Evolutionary conservation across 2,113 vertebrate genomes (phyloP).

Genomic region (Brachypodius melanocephalos): DNA sequence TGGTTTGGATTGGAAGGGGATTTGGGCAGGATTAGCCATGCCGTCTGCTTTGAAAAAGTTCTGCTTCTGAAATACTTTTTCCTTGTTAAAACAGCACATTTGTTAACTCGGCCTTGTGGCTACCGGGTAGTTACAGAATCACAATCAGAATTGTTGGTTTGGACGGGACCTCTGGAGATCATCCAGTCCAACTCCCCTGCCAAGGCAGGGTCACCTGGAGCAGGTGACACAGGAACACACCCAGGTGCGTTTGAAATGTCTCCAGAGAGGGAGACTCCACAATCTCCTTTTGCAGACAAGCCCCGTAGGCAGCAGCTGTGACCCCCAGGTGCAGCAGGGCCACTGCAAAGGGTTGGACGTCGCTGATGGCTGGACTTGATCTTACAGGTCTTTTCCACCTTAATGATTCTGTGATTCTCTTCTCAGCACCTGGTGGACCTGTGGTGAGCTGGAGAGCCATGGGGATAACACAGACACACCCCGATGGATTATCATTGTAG

Average conservation of each 20-base stretch:
- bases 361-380: neutral
- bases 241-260: neutral
- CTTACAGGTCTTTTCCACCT: neutral
- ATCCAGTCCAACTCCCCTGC: neutral
- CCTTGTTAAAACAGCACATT: neutral
- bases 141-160: neutral
- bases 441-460: neutral
- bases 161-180: neutral
- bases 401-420: neutral
- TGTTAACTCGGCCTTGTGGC: neutral
- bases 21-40: too few species aligned
- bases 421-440: neutral
- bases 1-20: neutral
- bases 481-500: rapidly evolving
- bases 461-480: neutral
- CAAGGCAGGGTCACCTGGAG: neutral
- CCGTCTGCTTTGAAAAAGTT: neutral
- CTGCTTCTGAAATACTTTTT: neutral
- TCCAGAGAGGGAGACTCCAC: neutral
- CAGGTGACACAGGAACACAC: neutral
- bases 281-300: neutral
- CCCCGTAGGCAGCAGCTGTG: rapidly evolving
- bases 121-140: neutral
- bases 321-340: neutral
- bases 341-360: rapidly evolving